These are phyloP conservation scores for Trachythela sp. DNA, from an alignment of 64 coral and sea anemone species.

Conservation along the genomic window DNA sequence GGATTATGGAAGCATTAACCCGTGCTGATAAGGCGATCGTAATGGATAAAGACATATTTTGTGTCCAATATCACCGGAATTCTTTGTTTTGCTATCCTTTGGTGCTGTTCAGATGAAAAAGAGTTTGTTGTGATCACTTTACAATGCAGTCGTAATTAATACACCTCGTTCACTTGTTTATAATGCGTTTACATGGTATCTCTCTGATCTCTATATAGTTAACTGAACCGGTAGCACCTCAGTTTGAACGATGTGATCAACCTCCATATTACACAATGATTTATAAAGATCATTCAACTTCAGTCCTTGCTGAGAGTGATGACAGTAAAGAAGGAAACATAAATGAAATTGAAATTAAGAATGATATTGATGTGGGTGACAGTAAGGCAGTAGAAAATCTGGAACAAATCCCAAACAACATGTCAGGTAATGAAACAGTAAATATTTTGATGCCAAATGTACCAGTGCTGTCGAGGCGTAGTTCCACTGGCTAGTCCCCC, in stretches of 20 bases:
- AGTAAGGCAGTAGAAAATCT: background rate
- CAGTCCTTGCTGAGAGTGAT: background rate
- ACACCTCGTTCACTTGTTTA: too few species aligned
- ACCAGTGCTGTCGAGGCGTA: background rate
- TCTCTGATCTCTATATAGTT: slow-evolving; percentile 48
- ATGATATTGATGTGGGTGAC: background rate
- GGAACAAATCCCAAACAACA: background rate
- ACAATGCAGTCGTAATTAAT: too few species aligned
- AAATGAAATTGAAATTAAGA: background rate
- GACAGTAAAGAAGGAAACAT: background rate
- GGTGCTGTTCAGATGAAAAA: too few species aligned
- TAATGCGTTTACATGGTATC: too few species aligned
- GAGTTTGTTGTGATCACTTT: too few species aligned
- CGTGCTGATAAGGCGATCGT: too few species aligned
- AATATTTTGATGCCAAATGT: background rate
- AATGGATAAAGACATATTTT: too few species aligned
- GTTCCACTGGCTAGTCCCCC: too few species aligned
- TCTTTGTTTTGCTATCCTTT: too few species aligned
- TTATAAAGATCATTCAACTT: slow-evolving; percentile 59
- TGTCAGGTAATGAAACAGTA: background rate
- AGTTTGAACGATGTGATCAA: slow-evolving; percentile 96
- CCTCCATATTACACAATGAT: slow-evolving; percentile 70
- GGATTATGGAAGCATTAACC: too few species aligned
- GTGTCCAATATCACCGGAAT: too few species aligned
- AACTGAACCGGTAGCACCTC: slow-evolving; percentile 91